These are phyloP conservation scores for Drosophila nr. medialis DNA, from an alignment of 2,888 invertebrate species.

Conservation along the genomic window DNA sequence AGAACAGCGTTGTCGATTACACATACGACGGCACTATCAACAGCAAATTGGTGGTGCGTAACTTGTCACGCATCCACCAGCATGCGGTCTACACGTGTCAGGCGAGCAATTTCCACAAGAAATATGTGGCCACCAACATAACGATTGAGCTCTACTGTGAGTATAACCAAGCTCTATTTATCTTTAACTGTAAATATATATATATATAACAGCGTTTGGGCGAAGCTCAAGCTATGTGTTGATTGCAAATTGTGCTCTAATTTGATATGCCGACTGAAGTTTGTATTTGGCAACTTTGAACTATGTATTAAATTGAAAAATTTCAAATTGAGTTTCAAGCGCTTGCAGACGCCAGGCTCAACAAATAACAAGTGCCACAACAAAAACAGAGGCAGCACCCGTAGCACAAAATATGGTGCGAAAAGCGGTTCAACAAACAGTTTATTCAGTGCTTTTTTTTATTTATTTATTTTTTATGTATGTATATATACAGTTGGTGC, in stretches of 20 bases:
- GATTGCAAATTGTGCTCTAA: conserved; percentile 8
- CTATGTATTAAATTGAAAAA: conserved; percentile 28
- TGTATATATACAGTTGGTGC: conserved; percentile 10
- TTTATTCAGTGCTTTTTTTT: conserved; percentile 49
- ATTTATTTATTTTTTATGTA: conserved; percentile 15
- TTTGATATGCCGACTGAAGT: conserved; percentile 12
- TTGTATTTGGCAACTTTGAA: conserved; percentile 21
- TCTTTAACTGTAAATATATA: neutral
- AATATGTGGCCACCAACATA: conserved; percentile 89
- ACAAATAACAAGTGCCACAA: conserved; percentile 7
- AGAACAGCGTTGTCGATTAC: conserved; percentile 84
- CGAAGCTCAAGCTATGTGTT: neutral
- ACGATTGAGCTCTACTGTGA: conserved; percentile 91
- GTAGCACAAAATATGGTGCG: conserved; percentile 56
- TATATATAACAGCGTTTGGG: neutral
- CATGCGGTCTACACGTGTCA: conserved; percentile 91
- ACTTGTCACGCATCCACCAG: conserved; percentile 89
- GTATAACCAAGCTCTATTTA: conserved; percentile 77
- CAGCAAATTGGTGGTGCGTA: conserved; percentile 87
- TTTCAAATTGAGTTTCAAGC: conserved; percentile 52
- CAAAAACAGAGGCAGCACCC: conserved; percentile 14
- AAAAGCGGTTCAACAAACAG: conserved; percentile 63
- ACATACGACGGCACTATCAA: conserved; percentile 85
- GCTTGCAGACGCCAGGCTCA: conserved; percentile 14
- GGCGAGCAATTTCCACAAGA: conserved; percentile 88